A percentile compares a stretch with the other conserved stretches of the same genome.
phyloP scores from a whole-genome alignment of 2,797 vertebrate genomes.

The Gallinago stenura region DNA sequence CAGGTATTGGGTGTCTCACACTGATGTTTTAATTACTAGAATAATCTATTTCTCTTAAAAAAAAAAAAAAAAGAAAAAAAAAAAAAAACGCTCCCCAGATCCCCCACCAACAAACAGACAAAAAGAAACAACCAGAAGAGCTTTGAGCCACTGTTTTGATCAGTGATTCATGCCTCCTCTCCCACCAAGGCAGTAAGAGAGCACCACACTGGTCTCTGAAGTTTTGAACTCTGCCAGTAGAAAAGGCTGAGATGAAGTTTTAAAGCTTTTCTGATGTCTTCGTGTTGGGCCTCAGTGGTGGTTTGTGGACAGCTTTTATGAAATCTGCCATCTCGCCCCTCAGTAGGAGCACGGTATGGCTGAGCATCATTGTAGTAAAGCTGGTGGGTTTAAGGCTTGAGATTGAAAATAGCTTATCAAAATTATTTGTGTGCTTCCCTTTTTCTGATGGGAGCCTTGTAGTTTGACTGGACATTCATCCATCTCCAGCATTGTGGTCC shows the following conservation, averaged over 20 bases:
- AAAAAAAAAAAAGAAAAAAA: background rate
- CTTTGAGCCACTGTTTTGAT: background rate
- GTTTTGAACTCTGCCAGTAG: background rate
- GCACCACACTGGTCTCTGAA: background rate
- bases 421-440: background rate
- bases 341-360: background rate
- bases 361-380: background rate
- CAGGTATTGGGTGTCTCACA: background rate
- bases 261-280: background rate
- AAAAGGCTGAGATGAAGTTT: background rate
- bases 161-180: background rate
- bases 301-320: background rate
- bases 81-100: background rate
- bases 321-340: background rate
- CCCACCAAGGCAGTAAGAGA: background rate
- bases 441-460: background rate
- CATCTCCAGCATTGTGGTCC: background rate
- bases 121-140: background rate
- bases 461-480: rapidly evolving
- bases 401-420: background rate
- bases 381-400: background rate
- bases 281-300: background rate
- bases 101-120: background rate
- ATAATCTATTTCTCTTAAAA: background rate
- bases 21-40: background rate